Evolutionary conservation across 2,888 invertebrate genomes (phyloP).

Genomic region (Drosophila mimica): DNA sequence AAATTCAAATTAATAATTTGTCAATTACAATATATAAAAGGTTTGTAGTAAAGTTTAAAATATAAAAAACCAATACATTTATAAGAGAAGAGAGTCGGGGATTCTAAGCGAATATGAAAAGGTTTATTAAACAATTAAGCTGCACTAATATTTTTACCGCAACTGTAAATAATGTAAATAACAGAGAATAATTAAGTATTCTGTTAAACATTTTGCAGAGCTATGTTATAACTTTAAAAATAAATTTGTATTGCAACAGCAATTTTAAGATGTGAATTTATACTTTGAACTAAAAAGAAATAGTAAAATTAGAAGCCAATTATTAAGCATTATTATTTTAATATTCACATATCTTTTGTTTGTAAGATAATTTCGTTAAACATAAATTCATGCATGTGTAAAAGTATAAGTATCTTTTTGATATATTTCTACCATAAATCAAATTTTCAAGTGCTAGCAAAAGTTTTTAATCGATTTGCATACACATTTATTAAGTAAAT

Average conservation of each 20-base stretch:
- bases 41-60: not conserved
- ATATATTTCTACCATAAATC: not conserved
- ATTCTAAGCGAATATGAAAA: not conserved
- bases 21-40: not conserved
- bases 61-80: no score
- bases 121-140: not conserved
- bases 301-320: no score
- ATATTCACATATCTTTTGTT: no score
- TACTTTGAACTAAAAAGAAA: no score
- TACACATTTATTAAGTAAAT: not conserved
- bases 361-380: no score
- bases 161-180: not conserved
- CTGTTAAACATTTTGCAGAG: not conserved
- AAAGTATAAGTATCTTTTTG: not conserved
- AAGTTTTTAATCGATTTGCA: not conserved
- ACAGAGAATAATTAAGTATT: not conserved
- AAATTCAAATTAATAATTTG: not conserved
- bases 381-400: no score
- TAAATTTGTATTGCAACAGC: no score
- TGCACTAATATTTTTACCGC: not conserved
- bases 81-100: accelerated
- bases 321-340: no score
- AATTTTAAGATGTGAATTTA: no score
- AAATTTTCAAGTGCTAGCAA: no score
- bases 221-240: no score